phyloP scores from a whole-genome alignment of 2,113 vertebrate species.

The Gnathonemus longibarbis region DNA sequence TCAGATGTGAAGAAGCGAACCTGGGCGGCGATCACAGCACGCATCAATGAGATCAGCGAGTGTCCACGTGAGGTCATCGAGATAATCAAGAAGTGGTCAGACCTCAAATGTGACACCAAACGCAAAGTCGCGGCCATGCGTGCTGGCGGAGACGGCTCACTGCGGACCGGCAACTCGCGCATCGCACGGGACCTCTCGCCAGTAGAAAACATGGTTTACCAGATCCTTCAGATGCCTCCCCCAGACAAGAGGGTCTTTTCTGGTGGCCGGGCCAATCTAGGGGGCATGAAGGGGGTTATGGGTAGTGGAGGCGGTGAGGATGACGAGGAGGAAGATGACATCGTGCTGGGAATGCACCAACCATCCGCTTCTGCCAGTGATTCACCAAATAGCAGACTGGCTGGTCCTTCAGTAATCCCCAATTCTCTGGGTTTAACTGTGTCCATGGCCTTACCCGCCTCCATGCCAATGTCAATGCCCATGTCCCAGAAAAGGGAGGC shows the following conservation, averaged over 20 bases:
- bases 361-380: slow-evolving; percentile 26
- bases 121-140: slow-evolving; percentile 61
- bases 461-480: not conserved
- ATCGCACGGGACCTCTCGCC: slow-evolving; percentile 56
- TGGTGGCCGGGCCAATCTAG: slow-evolving; percentile 30
- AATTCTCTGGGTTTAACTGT: slow-evolving; percentile 22
- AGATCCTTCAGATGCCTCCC: slow-evolving; percentile 62
- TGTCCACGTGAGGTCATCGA: slow-evolving; percentile 65
- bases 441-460: slow-evolving; percentile 13
- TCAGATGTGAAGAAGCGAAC: slow-evolving; percentile 59
- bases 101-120: slow-evolving; percentile 68
- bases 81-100: slow-evolving; percentile 70
- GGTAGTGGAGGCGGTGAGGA: slow-evolving; percentile 53
- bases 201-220: slow-evolving; percentile 59
- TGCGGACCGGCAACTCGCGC: slow-evolving; percentile 36
- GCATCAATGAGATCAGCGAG: slow-evolving; percentile 66
- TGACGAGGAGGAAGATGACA: slow-evolving; percentile 53
- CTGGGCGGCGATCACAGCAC: slow-evolving; percentile 65
- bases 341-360: slow-evolving; percentile 35
- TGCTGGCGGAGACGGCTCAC: slow-evolving; percentile 40
- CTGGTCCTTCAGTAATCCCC: slow-evolving; percentile 32
- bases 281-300: slow-evolving; percentile 44
- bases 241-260: slow-evolving; percentile 5
- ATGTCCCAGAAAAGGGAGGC: slow-evolving; percentile 8
- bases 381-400: slow-evolving; percentile 50